phyloP scores from a whole-genome alignment of 2,888 invertebrate species.

The Diplazon laetatorius region DNA sequence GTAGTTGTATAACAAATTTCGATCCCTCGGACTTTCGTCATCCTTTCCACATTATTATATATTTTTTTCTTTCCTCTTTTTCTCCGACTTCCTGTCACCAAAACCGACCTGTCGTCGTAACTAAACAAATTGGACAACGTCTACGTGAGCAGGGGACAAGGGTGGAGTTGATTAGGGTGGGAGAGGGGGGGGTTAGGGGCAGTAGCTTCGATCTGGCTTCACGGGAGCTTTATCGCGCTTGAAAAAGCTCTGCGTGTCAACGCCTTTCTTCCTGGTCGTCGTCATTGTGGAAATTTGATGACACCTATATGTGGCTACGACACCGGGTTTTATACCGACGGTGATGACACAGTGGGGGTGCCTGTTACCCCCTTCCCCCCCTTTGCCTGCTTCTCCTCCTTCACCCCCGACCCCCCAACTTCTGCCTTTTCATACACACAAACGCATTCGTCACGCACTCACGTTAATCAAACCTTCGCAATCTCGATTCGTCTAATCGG shows the following conservation, averaged over 20 bases:
- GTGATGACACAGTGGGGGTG: too few species aligned
- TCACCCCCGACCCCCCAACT: not conserved
- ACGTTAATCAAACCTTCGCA: slow-evolving; percentile 53
- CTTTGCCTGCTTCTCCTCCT: too few species aligned
- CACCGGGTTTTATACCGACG: too few species aligned
- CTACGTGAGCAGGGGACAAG: too few species aligned
- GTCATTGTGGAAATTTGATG: slow-evolving; percentile 53
- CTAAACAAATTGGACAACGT: slow-evolving; percentile 73
- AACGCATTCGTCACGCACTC: slow-evolving; percentile 48
- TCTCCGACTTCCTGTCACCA: slow-evolving; percentile 17
- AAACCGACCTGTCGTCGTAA: slow-evolving; percentile 64
- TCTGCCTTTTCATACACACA: slow-evolving; percentile 4
- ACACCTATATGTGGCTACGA: slow-evolving; percentile 25
- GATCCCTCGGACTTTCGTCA: slow-evolving; percentile 31
- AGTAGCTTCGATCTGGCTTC: too few species aligned
- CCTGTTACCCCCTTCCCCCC: too few species aligned
- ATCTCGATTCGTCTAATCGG: slow-evolving; percentile 47
- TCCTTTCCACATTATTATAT: too few species aligned
- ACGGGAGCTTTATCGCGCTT: slow-evolving; percentile 51
- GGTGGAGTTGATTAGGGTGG: too few species aligned
- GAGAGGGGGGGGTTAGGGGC: slow-evolving; percentile 30
- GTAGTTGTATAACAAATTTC: slow-evolving; percentile 19
- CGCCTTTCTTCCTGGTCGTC: slow-evolving; percentile 44
- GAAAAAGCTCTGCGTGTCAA: slow-evolving; percentile 50
- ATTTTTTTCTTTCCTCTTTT: not conserved